phyloP scores from a whole-genome alignment of 2,113 vertebrate species.

The Hydrolagus affinis region DNA sequence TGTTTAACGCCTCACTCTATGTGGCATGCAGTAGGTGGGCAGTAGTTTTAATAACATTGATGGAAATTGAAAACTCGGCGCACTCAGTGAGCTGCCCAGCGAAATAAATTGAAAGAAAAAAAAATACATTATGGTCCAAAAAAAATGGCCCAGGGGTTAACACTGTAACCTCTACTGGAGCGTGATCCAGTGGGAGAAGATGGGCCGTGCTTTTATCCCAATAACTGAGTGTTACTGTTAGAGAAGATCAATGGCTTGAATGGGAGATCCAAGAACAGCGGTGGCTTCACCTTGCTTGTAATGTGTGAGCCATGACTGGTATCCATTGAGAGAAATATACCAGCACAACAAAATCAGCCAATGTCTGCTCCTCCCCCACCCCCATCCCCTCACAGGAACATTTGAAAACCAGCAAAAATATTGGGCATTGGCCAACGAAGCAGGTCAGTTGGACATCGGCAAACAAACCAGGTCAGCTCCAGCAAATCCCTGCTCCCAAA shows the following conservation, averaged over 20 bases:
- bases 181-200: neutral
- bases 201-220: too few species aligned
- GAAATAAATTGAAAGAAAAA: neutral
- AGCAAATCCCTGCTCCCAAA: neutral
- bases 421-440: neutral
- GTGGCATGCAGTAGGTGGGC: neutral
- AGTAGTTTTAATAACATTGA: neutral
- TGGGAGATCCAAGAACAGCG: neutral
- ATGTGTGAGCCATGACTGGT: neutral
- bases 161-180: neutral
- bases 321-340: neutral
- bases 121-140: neutral
- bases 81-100: neutral
- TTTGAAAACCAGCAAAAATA: neutral
- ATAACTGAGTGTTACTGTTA: too few species aligned
- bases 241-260: neutral
- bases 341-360: neutral
- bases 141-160: neutral
- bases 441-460: conserved; percentile 1
- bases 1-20: neutral
- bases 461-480: neutral
- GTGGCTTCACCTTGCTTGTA: neutral
- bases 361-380: neutral
- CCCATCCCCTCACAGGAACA: neutral
- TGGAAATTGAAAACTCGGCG: neutral